Evolutionary conservation across 2,797 vertebrate species (phyloP).

Genomic region (Sardinella longiceps): DNA sequence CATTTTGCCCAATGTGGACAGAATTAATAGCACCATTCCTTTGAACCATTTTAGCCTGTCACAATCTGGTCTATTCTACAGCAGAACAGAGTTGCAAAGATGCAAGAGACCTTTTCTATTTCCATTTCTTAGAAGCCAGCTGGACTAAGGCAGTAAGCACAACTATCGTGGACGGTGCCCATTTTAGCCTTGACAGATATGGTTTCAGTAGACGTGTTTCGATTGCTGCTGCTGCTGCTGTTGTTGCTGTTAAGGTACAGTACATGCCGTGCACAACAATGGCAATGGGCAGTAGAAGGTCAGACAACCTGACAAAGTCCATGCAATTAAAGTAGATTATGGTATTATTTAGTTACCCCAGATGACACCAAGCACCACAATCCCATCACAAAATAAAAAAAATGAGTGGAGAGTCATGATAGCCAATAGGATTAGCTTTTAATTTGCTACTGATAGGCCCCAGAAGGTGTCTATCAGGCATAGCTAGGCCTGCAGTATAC

Average conservation of each 20-base stretch:
- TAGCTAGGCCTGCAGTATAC: not conserved
- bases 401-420: not conserved
- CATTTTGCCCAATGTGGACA: not conserved
- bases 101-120: not conserved
- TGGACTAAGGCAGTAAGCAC: not conserved
- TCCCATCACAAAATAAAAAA: not conserved
- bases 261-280: not conserved
- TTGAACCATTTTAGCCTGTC: not conserved
- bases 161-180: not conserved
- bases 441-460: not conserved
- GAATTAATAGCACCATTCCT: not conserved
- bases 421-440: not conserved
- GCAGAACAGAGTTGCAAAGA: not conserved
- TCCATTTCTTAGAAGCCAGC: not conserved
- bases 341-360: not conserved
- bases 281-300: not conserved
- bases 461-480: not conserved
- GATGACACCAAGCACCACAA: not conserved
- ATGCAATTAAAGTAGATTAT: not conserved
- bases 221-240: not conserved
- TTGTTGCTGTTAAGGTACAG: not conserved
- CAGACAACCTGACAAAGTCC: not conserved
- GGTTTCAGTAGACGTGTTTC: not conserved
- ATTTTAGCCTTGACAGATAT: not conserved
- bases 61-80: not conserved